Evolutionary conservation across 2,113 vertebrate genomes (phyloP), one percentile per base, ranked within the genome.

Genomic region (Microtus ochrogaster): DNA sequence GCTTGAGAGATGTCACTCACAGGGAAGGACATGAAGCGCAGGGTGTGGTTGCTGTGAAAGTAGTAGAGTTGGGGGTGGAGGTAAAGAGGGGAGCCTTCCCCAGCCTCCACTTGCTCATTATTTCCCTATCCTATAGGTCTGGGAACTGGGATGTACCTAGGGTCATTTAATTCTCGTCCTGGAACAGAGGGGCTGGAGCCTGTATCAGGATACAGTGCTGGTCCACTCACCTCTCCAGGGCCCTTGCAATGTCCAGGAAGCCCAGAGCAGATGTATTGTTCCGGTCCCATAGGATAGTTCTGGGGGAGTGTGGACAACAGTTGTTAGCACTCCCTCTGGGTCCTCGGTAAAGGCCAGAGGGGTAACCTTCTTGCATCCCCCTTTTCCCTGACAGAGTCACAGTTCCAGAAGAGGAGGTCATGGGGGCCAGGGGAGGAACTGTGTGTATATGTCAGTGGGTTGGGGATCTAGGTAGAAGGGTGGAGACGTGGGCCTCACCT

Each of bases 11-110:
- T 98, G 96, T 99, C 99, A 1, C 99, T 98, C 97, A 99, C 98
- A 1, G 99, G 99, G 84, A 99, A 98, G 89, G 99, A 99, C 99
- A 99, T 99, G 98, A 99, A 99, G 85, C 99, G 99, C 93, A 99
- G 98, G 0, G 99, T 99, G 88, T 99, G 99, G 98, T 99, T 99
- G 98, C 99, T 99, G 94, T 77, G 90, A 79, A 81, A 73, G 79
- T 0, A 52, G 95, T 41, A 58, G 28, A 44, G 63, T 30, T 72
- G 55, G 65, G 58, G 39, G 26, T 24, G 21, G 6, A 66, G 74
- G 22, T 2, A 58, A 22, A 73, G 70, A 63, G 28, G 66, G 44
- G 13, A 44, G 49, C 36, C 78, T 68, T 58, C 76, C 55, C 70
- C 44, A 33, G 26, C 86, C 22, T 58, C 17, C 47, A 61, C 28